Percentiles rank a stretch among this genome's conserved stretches.
Conservation (phyloP, 2,113 vertebrate species). For the Onychostruthus taczanowskii region DNA sequence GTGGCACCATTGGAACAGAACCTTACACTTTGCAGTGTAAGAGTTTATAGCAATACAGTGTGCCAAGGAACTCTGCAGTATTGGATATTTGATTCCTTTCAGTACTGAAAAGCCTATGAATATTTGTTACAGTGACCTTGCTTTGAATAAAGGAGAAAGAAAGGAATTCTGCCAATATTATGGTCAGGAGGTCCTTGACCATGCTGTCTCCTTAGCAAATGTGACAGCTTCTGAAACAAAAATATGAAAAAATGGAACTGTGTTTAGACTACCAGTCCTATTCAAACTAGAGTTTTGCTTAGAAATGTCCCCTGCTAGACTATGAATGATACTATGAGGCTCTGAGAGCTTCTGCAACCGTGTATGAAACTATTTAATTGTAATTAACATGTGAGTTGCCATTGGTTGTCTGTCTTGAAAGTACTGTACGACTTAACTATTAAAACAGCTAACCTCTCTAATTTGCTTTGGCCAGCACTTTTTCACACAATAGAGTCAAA, state of each 20-base stretch:
- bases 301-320: neutral
- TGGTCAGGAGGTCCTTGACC: neutral
- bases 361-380: neutral
- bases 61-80: neutral
- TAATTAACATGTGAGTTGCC: neutral
- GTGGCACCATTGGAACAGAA: neutral
- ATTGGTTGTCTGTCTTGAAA: neutral
- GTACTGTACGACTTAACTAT: neutral
- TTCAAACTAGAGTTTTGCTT: neutral
- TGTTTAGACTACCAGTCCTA: neutral
- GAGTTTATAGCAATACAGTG: neutral
- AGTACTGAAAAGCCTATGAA: neutral
- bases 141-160: neutral
- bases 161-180: neutral
- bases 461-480: neutral
- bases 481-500: neutral
- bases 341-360: neutral
- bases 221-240: neutral
- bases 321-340: neutral
- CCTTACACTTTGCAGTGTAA: neutral
- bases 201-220: neutral
- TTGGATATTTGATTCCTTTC: neutral
- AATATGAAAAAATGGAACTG: neutral
- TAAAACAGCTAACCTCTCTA: neutral
- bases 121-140: conserved; percentile 2